These are phyloP conservation scores for Jordanella pulchra DNA, from an alignment of 2,797 vertebrate genomes.

Conservation along the genomic window DNA sequence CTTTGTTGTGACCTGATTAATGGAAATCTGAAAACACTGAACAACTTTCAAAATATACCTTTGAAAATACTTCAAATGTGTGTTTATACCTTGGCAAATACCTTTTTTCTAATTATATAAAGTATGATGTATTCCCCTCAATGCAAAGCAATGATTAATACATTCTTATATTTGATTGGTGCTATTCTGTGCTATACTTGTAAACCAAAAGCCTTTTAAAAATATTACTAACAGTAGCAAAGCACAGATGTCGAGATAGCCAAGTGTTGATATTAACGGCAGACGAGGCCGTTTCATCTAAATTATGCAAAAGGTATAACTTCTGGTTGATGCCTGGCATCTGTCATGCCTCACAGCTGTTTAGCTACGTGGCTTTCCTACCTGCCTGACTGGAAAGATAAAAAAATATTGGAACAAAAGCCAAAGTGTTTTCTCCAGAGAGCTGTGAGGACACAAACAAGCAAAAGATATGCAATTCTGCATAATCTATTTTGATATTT, in stretches of 20 bases:
- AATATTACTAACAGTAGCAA: constrained; percentile 36
- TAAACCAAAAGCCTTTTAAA: constrained; percentile 21
- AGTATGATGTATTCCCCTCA: neutral
- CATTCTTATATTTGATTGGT: neutral
- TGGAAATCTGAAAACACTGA: too few species aligned
- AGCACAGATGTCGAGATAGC: constrained; percentile 18
- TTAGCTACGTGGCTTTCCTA: constrained; percentile 62
- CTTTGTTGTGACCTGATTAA: too few species aligned
- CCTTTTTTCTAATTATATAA: neutral
- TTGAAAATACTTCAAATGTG: too few species aligned
- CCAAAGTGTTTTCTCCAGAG: constrained; percentile 13
- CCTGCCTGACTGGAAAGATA: constrained; percentile 26
- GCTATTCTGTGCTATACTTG: neutral
- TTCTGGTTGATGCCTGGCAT: constrained; percentile 75
- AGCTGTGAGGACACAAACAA: neutral
- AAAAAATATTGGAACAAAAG: neutral
- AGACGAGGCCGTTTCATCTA: constrained; percentile 39
- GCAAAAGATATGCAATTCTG: neutral
- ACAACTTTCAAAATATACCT: too few species aligned
- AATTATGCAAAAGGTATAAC: constrained; percentile 66
- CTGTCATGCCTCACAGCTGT: constrained; percentile 87
- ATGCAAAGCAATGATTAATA: neutral
- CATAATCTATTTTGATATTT: neutral
- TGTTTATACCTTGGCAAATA: neutral
- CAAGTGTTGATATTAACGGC: constrained; percentile 39